Percentiles rank a stretch among this genome's conserved stretches.
Evolutionary conservation across 2,888 invertebrate genomes (phyloP).

Genomic region (Eristalis arbustorum): DNA sequence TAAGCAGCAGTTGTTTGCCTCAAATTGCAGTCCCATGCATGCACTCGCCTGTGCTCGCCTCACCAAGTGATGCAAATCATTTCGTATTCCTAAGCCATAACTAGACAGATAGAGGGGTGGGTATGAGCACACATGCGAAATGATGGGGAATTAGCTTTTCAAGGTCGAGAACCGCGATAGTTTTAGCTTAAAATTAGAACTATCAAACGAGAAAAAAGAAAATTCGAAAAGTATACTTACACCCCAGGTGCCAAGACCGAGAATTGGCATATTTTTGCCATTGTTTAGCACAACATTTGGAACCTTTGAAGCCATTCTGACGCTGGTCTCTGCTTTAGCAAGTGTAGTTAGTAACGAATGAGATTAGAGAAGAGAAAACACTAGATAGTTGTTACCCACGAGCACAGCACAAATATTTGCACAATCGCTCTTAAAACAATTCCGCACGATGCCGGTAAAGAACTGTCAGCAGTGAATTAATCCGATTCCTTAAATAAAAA

Average conservation of each 20-base stretch:
- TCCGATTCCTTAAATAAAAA: constrained; percentile 28
- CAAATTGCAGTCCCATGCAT: not conserved
- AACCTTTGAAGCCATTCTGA: constrained; percentile 73
- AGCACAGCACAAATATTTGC: not conserved
- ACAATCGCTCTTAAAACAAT: not conserved
- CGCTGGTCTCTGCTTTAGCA: not conserved
- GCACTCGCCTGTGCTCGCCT: not conserved
- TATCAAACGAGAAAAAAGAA: too few species aligned
- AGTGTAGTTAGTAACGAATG: not conserved
- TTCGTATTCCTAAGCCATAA: not conserved
- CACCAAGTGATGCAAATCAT: not conserved
- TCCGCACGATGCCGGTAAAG: constrained; percentile 7
- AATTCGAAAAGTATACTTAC: constrained; percentile 80
- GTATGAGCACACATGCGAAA: not conserved
- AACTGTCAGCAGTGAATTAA: constrained; percentile 33
- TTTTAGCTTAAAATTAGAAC: constrained; percentile 2
- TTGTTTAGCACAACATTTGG: constrained; percentile 84
- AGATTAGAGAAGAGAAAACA: not conserved
- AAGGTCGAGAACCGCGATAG: constrained; percentile 10
- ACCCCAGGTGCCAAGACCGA: constrained; percentile 91
- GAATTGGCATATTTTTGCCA: constrained; percentile 84
- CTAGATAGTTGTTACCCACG: constrained; percentile 21
- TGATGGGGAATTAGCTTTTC: not conserved
- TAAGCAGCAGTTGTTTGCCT: not conserved
- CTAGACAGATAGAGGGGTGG: not conserved